These are phyloP conservation scores for Catamblyrhynchus diadema DNA, from an alignment of 2,797 vertebrate species.

Conservation along the genomic window DNA sequence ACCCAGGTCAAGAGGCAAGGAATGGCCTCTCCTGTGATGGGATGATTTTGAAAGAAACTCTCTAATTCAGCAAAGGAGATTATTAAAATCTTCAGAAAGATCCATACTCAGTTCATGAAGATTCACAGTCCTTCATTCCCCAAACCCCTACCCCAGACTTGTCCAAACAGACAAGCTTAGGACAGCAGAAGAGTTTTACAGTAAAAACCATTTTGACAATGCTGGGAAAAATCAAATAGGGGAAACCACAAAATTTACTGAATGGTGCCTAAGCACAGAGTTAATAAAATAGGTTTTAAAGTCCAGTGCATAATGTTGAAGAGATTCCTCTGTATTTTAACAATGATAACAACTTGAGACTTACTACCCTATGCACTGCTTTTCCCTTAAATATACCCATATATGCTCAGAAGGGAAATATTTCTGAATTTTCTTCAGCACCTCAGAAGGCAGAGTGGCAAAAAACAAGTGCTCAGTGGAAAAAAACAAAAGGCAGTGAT, in stretches of 20 bases:
- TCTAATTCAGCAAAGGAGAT: background rate
- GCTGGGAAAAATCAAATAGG: background rate
- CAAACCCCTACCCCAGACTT: background rate
- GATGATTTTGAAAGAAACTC: background rate
- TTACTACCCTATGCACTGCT: background rate
- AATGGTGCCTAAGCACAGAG: background rate
- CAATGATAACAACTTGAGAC: background rate
- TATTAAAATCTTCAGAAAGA: background rate
- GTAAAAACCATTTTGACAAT: background rate
- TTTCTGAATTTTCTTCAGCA: background rate
- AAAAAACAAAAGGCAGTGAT: conserved; percentile 45
- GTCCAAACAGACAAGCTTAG: background rate
- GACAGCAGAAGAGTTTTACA: background rate
- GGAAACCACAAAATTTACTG: background rate
- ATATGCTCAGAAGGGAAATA: background rate
- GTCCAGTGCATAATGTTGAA: background rate
- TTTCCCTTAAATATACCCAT: background rate
- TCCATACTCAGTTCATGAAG: background rate
- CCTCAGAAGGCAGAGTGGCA: background rate
- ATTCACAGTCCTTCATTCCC: background rate
- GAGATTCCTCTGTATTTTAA: background rate
- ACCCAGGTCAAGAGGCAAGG: background rate
- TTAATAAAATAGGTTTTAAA: background rate
- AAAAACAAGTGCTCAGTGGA: background rate
- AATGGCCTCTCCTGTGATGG: background rate